These are phyloP conservation scores for Cranoglanis bouderius DNA, from an alignment of 2,113 vertebrate genomes.

Conservation along the genomic window DNA sequence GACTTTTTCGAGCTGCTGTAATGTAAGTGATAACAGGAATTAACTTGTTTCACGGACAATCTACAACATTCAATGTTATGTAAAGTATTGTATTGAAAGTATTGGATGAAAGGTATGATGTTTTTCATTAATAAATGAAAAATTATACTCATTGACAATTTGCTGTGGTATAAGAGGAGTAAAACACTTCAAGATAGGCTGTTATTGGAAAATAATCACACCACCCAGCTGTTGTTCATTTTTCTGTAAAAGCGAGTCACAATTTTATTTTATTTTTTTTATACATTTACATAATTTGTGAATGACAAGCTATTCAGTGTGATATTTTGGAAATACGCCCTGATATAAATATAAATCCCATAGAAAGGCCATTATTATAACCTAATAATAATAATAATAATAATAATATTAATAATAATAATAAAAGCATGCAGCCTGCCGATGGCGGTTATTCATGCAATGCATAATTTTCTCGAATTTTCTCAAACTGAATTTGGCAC, in stretches of 20 bases:
- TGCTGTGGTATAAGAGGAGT: neutral
- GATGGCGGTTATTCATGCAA: neutral
- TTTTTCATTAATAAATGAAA: neutral
- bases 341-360: neutral
- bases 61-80: neutral
- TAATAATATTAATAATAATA: neutral
- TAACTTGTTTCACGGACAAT: neutral
- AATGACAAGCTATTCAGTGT: neutral
- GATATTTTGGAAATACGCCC: neutral
- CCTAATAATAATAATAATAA: neutral
- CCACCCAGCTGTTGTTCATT: neutral
- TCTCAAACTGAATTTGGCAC: neutral
- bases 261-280: neutral
- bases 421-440: neutral
- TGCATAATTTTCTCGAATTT: constrained; percentile 9
- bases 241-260: neutral
- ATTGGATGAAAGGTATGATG: neutral
- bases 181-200: neutral
- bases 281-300: neutral
- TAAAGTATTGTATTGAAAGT: too few relatives aligned
- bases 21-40: neutral
- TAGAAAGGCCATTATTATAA: neutral
- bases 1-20: neutral
- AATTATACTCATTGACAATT: neutral
- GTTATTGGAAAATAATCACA: neutral